Percentiles rank a stretch among this genome's conserved stretches.
phyloP scores from a whole-genome alignment of 2,888 invertebrate genomes.

The Clepsis dumicolana region DNA sequence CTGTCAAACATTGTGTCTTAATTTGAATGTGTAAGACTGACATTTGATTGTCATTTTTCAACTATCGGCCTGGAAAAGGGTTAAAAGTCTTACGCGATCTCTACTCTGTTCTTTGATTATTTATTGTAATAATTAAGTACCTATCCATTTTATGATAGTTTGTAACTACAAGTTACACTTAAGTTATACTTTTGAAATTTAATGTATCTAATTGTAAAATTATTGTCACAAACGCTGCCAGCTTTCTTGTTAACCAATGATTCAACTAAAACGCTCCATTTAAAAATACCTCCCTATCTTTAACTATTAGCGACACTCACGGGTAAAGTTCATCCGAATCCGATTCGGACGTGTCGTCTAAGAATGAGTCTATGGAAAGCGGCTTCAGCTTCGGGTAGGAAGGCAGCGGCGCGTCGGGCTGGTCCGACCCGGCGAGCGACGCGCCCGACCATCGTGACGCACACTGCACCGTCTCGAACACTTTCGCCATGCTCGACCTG shows the following conservation, averaged over 20 bases:
- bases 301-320: slow-evolving; percentile 77
- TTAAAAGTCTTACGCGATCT: too few relatives aligned
- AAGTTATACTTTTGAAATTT: too few relatives aligned
- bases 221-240: not conserved
- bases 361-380: slow-evolving; percentile 84
- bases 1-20: too few relatives aligned
- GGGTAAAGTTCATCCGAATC: slow-evolving; percentile 92
- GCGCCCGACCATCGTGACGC: slow-evolving; percentile 88
- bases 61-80: too few relatives aligned
- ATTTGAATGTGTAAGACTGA: too few relatives aligned
- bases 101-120: too few relatives aligned
- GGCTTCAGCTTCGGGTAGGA: slow-evolving; percentile 87
- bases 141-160: too few relatives aligned
- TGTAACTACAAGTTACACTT: too few relatives aligned
- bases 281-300: not conserved
- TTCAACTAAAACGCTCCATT: too few relatives aligned
- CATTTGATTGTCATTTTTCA: too few relatives aligned
- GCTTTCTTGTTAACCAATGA: not conserved
- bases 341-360: slow-evolving; percentile 85
- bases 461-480: slow-evolving; percentile 96
- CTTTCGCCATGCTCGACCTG: slow-evolving; percentile 94
- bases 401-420: slow-evolving; percentile 71
- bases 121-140: too few relatives aligned
- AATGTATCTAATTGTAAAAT: too few relatives aligned
- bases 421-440: slow-evolving; percentile 75